Conservation (phyloP, 2,113 vertebrate species). For the Dolichallabes microphthalmus region DNA sequence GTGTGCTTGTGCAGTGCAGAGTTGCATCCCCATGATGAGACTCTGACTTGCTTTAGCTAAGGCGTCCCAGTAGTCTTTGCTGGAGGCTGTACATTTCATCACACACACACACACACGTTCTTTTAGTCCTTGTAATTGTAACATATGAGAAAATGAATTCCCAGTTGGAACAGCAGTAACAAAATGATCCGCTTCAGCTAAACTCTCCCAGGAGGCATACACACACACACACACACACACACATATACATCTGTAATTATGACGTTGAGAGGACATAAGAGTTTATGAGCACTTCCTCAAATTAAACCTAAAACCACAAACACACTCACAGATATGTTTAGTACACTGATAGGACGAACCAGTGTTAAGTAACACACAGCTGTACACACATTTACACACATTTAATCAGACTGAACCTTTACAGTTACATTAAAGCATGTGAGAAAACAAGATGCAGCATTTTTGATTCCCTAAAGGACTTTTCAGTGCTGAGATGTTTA, state of each 20-base stretch:
- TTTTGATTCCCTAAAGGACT: neutral
- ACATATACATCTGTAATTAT: neutral
- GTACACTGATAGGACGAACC: neutral
- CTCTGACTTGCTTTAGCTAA: slow-evolving; percentile 29
- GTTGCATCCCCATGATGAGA: slow-evolving; percentile 29
- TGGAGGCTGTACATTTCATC: neutral
- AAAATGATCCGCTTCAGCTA: neutral
- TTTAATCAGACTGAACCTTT: neutral
- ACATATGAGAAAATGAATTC: slow-evolving; percentile 3
- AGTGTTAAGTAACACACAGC: neutral
- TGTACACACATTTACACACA: neutral
- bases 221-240: neutral
- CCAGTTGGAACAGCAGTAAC: neutral
- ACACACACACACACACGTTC: neutral
- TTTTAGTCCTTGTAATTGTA: slow-evolving; percentile 7
- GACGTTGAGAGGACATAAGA: slow-evolving; percentile 5
- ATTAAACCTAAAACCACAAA: neutral
- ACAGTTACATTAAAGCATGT: neutral
- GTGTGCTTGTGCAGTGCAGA: neutral
- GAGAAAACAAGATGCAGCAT: neutral
- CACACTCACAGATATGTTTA: neutral
- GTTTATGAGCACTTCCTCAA: neutral
- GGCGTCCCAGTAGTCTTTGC: slow-evolving; percentile 43
- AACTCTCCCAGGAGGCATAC: neutral
- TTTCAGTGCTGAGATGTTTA: neutral